Conservation (phyloP, 2,797 vertebrate species). For the Bradypus variegatus region DNA sequence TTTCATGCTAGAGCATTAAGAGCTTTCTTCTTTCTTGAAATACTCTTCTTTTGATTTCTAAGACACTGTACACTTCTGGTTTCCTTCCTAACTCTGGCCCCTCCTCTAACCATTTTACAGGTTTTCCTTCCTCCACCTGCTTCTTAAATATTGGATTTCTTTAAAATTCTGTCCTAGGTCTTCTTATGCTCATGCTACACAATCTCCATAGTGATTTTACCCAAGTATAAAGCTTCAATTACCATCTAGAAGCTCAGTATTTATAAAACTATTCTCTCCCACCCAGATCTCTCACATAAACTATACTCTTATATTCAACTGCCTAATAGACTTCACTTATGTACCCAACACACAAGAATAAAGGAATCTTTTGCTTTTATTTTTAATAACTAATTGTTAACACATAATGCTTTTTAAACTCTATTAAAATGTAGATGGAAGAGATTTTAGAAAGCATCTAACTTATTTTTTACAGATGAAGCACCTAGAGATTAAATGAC, state of each 20-base stretch:
- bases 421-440: neutral
- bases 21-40: neutral
- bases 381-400: constrained; percentile 26
- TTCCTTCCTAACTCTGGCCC: constrained; percentile 5
- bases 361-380: neutral
- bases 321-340: neutral
- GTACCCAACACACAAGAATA: neutral
- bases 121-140: neutral
- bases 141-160: neutral
- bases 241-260: neutral
- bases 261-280: neutral
- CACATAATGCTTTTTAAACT: constrained; percentile 6
- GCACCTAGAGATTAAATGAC: neutral
- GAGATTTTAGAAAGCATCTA: constrained; percentile 2
- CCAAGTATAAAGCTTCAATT: neutral
- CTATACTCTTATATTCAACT: neutral
- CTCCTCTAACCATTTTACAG: neutral
- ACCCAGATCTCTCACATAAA: neutral
- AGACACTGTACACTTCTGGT: neutral
- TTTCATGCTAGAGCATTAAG: neutral
- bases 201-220: neutral
- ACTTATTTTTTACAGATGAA: constrained; percentile 15
- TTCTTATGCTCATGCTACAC: neutral
- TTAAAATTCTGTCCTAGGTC: constrained; percentile 7
- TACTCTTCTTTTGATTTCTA: neutral